Evolutionary conservation across 2,797 vertebrate genomes (phyloP), one percentile per base, ranked within the genome.

Genomic region (Nyctalus aviator): DNA sequence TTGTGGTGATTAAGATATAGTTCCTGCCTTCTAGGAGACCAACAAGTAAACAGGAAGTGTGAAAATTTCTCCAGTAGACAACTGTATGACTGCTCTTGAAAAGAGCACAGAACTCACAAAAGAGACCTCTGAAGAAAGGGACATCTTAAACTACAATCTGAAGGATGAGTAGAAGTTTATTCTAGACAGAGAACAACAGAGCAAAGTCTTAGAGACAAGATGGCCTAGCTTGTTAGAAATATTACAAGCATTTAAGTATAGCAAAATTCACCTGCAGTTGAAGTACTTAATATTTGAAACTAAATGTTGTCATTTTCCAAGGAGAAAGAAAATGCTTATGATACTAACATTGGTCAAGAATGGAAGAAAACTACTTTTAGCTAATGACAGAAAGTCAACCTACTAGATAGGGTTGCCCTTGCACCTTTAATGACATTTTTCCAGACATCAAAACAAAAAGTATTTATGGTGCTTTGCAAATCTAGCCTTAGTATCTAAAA

Each of bases 391-490:
- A 96, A 97, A 92, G 76, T 96, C 87, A 92, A 55, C 81, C 94
- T 92, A 78, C 94, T 96, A 97, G 96, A 91, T 92, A 88, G 92
- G 88, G 94, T 48, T 95, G 93, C 88, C 57, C 11, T 72, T 90
- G 82, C 81, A 86, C 91, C 95, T 98, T 96, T 96, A 95, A 96
- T 96, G 96, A 97, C 76, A 94, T 83, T 90, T 97, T 97, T 84
- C 97, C 97, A 94, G 21, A 83, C 93, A 97, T 77, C 48, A 77
- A 77, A 77, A 77, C 75, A 77, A 23, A 76, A 32, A 78, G 95
- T 95, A 91, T 96, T 97, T 96, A 94, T 77, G 25, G 85, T 97
- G 97, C 88, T 98, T 97, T 97, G 96, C 88, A 97, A 97, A 95
- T 97, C 93, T 97, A 95, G 96, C 94, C 77, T 97, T 94, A 96